phyloP scores from a whole-genome alignment of 2,113 vertebrate species.

The Sceloporus undulatus region DNA sequence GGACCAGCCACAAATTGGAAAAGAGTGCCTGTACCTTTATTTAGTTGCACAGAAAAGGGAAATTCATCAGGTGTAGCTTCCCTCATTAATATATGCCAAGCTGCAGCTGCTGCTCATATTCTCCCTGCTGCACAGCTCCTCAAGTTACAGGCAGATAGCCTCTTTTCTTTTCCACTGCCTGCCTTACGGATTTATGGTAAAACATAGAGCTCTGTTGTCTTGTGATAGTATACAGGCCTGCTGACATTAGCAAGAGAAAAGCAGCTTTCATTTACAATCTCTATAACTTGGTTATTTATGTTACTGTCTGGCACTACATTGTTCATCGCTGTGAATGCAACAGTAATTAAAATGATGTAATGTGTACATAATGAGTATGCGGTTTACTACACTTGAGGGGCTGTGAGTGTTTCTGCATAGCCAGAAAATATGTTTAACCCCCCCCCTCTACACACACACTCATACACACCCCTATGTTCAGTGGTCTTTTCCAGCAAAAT shows the following conservation, averaged over 20 bases:
- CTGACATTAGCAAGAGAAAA: constrained; percentile 21
- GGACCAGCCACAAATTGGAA: neutral
- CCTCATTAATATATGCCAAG: neutral
- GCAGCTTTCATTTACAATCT: constrained; percentile 40
- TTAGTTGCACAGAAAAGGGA: neutral
- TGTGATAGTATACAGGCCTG: neutral
- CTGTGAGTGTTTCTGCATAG: constrained; percentile 35
- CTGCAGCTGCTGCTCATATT: neutral
- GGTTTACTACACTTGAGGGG: constrained; percentile 60
- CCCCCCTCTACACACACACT: neutral
- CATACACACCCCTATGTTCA: constrained; percentile 30
- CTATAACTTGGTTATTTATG: constrained; percentile 52
- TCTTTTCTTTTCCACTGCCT: neutral
- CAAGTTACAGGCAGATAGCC: neutral
- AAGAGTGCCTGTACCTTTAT: neutral
- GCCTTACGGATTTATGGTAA: neutral
- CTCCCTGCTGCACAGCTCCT: neutral
- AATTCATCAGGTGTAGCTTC: neutral
- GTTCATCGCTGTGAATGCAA: constrained; percentile 47
- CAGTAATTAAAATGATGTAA: constrained; percentile 70
- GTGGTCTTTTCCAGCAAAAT: constrained; percentile 65
- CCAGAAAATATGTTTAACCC: constrained; percentile 62
- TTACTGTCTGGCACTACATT: constrained; percentile 17
- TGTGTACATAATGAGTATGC: constrained; percentile 56
- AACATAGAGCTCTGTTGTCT: constrained; percentile 44